A percentile compares a stretch with the other conserved stretches of the same genome.
phyloP scores from a whole-genome alignment of 2,113 vertebrate genomes.

The Carettochelys insculpta region DNA sequence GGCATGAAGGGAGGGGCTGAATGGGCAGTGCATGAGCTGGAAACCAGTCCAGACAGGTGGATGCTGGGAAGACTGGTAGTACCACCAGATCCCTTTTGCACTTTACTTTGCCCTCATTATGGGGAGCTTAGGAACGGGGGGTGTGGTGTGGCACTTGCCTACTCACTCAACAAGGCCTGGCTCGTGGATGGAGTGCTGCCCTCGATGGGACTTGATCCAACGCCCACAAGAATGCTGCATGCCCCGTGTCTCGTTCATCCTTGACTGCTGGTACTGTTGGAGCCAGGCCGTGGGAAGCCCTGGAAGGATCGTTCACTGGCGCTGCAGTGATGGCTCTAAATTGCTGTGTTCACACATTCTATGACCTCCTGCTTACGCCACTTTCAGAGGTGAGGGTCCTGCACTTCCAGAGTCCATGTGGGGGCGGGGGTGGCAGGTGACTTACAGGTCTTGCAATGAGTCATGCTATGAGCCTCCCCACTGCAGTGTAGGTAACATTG shows the following conservation, averaged over 20 bases:
- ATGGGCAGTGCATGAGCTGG: background rate
- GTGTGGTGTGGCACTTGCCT: background rate
- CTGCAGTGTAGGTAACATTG: background rate
- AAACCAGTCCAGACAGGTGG: background rate
- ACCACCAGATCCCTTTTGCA: background rate
- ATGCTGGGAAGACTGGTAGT: background rate
- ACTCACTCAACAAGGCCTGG: background rate
- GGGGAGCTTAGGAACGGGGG: background rate
- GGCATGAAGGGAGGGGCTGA: background rate
- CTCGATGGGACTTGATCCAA: background rate
- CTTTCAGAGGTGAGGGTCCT: background rate
- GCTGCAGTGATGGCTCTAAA: background rate
- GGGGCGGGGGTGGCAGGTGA: background rate
- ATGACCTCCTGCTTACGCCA: background rate
- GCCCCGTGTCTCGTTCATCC: background rate
- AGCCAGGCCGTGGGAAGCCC: background rate
- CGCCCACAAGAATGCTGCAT: background rate
- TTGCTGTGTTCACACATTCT: background rate
- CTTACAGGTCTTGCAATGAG: background rate
- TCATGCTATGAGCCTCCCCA: background rate
- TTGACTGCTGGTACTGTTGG: background rate
- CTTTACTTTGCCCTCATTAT: background rate
- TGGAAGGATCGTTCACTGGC: background rate
- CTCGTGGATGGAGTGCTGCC: background rate
- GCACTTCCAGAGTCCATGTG: background rate